Base-by-base conservation (phyloP, 2,888 invertebrate genomes). In the Papilio elwesi region DNA sequence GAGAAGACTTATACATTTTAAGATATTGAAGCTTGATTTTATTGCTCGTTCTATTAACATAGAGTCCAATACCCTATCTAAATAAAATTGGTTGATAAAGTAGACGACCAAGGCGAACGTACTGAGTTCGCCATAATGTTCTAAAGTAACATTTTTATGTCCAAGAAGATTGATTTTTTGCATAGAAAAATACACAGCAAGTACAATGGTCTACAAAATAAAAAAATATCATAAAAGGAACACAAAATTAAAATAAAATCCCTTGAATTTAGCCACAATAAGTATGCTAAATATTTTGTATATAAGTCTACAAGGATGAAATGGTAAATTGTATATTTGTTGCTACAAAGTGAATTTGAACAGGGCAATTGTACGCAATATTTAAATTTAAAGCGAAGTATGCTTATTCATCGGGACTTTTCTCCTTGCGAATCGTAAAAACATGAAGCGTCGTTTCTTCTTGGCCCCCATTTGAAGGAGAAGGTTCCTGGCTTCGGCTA, bases 381-480 rank as follows among this genome's bases (percentile, higher is more conserved):
- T 13, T 26, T 47, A 55, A 74, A 73, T 78, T 86, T 89, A 90
- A 76, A 92, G 87, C 75, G 91, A 80, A 2, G 92, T 91, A 71
- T 93, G 93, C 78, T 90, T 91, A 83, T 93, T 93, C 36, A 85
- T 91, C 91, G 97, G 95, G 65, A 96, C 96, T 85, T 96, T 97
- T 82, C 96, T 95, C 90, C 96, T 96, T 73, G 96, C 96, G 81
- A 97, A 94, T 77, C 96, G 95, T 85, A 96, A 89, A 47, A 96
- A 95, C 57, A 96, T 88, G 75, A 96, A 87, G 83, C 96, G 96
- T 78, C 96, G 93, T 85, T 96, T 95, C 85, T 96, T 96, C 87
- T 96, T 95, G 63, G 95, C 95, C 80, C 96, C 96, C 71, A 96
- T 91, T 85, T 96, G 96, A 43, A 95, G 95, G 77, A 96, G 94